Base-by-base conservation (phyloP, 1,140 invertebrate species). In the Pachypsylla venusta region DNA sequence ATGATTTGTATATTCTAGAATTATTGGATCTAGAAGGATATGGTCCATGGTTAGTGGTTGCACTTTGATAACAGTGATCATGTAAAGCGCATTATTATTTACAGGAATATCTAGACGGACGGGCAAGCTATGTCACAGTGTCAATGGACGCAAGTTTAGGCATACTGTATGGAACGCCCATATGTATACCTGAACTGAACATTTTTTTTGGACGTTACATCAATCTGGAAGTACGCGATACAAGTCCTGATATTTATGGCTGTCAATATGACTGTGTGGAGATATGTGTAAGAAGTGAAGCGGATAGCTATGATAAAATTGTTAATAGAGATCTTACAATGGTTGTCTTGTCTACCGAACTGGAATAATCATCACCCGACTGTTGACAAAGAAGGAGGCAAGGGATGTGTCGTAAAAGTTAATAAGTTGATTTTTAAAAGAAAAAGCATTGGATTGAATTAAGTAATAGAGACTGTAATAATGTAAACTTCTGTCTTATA, bases 181-280 rank as follows among this genome's bases (percentile, higher is more conserved):
- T 75, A 1, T 77, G 75, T 56, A 70, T 76, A 58, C 75, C 75
- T 7, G 71, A 77, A 63, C 61, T 77, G 14, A 77, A 77, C 59
- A 56, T 68, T 57, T 73, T 76, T 65, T 76, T 71, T 61, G 68
- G 71, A 2, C 70, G 69, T 59, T 64, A 68, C 20, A 73, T 77
- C 59, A 61, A 64, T 0, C 26, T 72, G 13, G 63, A 72, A 63
- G 70, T 72, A 57, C 20, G 16, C 20, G 27, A 59, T 42, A 59
- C 30, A 27, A 56, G 39, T 30, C 19, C 10, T 10, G 67, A 74
- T 64, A 63, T 75, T n/a, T 62, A 58, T 22, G 70, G 68, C n/a
- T 66, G 59, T 30, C 70, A 70, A 10, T 73, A 68, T 60, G 64
- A 66, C 1, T 70, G 73, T 56, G 64, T 76, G 2, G 75, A 77